Conservation (phyloP, 1,140 invertebrate genomes). For the Sitobion miscanthi region DNA sequence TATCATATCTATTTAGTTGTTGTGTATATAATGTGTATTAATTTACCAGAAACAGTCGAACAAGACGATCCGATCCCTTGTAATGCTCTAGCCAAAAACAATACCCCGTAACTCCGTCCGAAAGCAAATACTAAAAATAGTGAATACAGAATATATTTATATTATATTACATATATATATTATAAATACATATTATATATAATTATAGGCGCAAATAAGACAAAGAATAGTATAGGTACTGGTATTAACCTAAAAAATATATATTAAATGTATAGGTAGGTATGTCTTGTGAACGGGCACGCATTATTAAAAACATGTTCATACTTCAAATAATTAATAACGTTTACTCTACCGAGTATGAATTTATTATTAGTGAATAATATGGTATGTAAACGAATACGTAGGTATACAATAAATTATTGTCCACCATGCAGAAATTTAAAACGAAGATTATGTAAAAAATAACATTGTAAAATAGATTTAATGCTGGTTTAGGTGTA, state of each 20-base stretch:
- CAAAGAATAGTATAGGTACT: not conserved
- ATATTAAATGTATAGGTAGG: too few relatives aligned
- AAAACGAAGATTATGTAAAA: not conserved
- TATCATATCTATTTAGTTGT: constrained; percentile 61
- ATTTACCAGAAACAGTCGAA: constrained; percentile 76
- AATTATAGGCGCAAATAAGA: not conserved
- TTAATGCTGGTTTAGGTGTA: not conserved
- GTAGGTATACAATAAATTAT: not conserved
- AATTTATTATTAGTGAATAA: not conserved
- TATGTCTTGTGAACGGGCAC: not conserved
- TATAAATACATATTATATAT: not conserved
- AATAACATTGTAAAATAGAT: not conserved
- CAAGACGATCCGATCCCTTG: constrained; percentile 88
- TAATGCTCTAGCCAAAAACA: constrained; percentile 81
- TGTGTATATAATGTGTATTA: not conserved
- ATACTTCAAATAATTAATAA: not conserved
- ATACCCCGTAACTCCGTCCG: constrained; percentile 75
- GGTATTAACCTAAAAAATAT: not conserved
- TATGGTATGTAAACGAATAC: not conserved
- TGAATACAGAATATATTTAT: not conserved
- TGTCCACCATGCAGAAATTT: not conserved
- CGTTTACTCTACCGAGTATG: not conserved
- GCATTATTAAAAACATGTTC: not conserved
- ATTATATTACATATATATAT: not conserved
- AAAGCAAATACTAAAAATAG: constrained; percentile 79